These are phyloP conservation scores for Sminthopsis crassicaudata DNA, from an alignment of 2,113 vertebrate genomes.

Conservation along the genomic window DNA sequence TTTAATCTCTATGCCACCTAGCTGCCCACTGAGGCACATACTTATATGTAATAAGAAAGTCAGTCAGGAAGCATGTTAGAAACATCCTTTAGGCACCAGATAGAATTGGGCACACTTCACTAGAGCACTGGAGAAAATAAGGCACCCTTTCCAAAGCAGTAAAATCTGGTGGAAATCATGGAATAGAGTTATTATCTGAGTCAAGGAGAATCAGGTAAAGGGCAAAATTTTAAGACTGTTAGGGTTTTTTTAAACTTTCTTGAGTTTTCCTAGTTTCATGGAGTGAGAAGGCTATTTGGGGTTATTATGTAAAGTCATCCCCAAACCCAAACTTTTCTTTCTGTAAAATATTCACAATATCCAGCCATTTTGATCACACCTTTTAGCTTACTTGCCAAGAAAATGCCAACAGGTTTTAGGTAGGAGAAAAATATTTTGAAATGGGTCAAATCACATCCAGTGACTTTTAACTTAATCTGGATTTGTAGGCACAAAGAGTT, in stretches of 20 bases:
- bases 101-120: neutral
- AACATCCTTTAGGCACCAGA: neutral
- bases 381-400: constrained; percentile 40
- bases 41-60: neutral
- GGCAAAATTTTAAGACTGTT: neutral
- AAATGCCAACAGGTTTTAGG: constrained; percentile 28
- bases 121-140: neutral
- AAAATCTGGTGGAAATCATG: neutral
- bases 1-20: neutral
- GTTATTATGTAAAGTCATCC: neutral
- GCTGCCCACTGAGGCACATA: neutral
- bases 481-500: constrained; percentile 52
- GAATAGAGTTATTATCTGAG: neutral
- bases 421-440: constrained; percentile 57
- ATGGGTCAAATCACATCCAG: constrained; percentile 62
- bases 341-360: constrained; percentile 24
- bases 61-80: neutral
- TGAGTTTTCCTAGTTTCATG: neutral
- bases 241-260: neutral
- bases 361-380: neutral
- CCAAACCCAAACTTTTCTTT: neutral
- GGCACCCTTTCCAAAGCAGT: neutral
- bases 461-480: constrained; percentile 56
- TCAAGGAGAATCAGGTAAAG: neutral
- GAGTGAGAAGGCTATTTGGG: neutral